Evolutionary conservation across 1,140 invertebrate genomes (phyloP).

Genomic region (Magallana ariakensis): DNA sequence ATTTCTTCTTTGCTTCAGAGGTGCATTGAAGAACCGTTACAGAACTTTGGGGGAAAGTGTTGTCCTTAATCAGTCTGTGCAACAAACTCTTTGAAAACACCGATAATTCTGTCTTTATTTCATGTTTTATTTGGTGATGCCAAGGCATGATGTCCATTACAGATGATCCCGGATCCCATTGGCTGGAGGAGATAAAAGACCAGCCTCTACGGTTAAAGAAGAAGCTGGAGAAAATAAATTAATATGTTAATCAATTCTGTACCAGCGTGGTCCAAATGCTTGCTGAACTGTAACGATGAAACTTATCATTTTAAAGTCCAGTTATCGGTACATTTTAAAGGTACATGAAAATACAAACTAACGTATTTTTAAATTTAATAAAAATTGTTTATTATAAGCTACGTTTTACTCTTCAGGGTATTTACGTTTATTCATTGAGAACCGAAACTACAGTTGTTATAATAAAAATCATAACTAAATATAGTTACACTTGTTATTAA

Average conservation of each 20-base stretch:
- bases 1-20: not conserved
- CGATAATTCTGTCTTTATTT: slow-evolving; percentile 19
- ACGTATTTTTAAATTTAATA: no score
- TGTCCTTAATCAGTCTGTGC: not conserved
- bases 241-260: slow-evolving; percentile 5
- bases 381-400: no score
- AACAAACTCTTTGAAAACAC: not conserved
- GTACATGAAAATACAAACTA: no score
- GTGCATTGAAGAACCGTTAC: not conserved
- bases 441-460: no score
- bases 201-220: not conserved
- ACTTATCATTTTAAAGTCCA: no score
- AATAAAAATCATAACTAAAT: no score
- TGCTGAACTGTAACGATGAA: no score
- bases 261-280: no score
- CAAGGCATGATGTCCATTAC: not conserved
- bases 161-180: not conserved
- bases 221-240: slow-evolving; percentile 2
- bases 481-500: no score
- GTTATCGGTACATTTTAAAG: no score
- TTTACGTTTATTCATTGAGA: no score
- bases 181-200: not conserved
- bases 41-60: not conserved
- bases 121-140: not conserved
- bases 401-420: no score